Percentiles rank a stretch among this genome's conserved stretches.
Evolutionary conservation across 2,888 invertebrate species (phyloP).

Genomic region (Acanthococcus lagerstroemiae): DNA sequence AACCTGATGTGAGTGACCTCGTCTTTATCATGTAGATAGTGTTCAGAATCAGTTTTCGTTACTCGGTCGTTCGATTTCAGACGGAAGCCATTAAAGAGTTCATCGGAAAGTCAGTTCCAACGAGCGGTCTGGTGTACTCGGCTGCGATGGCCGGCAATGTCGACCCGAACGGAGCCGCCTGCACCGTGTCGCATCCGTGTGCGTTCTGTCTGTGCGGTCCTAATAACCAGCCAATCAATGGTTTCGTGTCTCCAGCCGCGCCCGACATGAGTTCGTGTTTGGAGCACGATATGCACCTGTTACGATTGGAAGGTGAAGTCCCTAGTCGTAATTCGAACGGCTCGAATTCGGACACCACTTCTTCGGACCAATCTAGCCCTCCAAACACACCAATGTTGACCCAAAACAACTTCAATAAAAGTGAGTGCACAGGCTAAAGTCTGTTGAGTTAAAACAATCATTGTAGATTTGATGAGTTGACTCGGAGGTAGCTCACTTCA

Average conservation of each 20-base stretch:
- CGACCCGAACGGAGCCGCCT: neutral
- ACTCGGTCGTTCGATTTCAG: constrained; percentile 1
- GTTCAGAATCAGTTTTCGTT: neutral
- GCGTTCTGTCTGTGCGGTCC: constrained; percentile 1
- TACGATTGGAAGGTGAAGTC: neutral
- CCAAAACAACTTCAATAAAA: neutral
- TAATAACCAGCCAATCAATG: constrained; percentile 4
- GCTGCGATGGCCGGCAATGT: neutral
- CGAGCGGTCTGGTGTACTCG: neutral
- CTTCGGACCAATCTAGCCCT: constrained; percentile 35
- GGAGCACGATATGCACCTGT: constrained; percentile 13
- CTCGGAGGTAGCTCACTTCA: no score
- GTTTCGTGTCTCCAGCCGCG: constrained; percentile 13
- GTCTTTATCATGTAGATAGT: no score
- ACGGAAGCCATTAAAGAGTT: constrained; percentile 2
- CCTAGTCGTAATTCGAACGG: constrained; percentile 10
- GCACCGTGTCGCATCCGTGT: neutral
- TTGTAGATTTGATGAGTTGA: no score
- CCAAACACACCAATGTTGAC: constrained; percentile 8
- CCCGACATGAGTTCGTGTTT: constrained; percentile 1
- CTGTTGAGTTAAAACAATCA: no score
- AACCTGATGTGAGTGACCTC: constrained; percentile 2
- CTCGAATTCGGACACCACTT: constrained; percentile 35
- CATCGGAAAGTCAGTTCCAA: constrained; percentile 2
- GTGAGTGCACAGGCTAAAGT: no score